A percentile compares a stretch with the other conserved stretches of the same genome.
Evolutionary conservation across 2,113 vertebrate species (phyloP).

Genomic region (Hypanus sabinus): DNA sequence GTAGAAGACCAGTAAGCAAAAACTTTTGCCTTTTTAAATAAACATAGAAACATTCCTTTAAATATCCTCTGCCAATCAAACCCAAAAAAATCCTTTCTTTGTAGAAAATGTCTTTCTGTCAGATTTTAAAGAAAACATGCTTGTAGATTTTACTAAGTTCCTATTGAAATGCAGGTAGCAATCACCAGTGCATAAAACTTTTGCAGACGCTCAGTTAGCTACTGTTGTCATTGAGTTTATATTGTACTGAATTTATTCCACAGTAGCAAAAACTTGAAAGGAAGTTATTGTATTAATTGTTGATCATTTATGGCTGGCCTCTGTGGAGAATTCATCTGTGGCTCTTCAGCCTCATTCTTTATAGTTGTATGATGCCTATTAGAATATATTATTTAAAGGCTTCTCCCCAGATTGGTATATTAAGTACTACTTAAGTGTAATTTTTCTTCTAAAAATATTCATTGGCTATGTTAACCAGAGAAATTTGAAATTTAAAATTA

Average conservation of each 20-base stretch:
- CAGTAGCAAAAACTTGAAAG: not conserved
- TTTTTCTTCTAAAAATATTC: not conserved
- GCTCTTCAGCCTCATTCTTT: not conserved
- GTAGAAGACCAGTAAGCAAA: conserved; percentile 55
- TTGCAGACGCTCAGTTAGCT: not conserved
- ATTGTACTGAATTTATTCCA: not conserved
- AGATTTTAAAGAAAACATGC: not conserved
- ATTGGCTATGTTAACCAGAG: not conserved
- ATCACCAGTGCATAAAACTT: not conserved
- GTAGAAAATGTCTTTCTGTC: not conserved
- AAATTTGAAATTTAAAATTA: not conserved
- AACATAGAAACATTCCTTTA: not conserved
- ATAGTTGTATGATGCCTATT: not conserved
- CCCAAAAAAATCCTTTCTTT: not conserved
- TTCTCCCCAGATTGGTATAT: not conserved
- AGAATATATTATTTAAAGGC: not conserved
- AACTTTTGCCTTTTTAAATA: not conserved
- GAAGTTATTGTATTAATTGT: not conserved
- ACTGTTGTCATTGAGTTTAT: not conserved
- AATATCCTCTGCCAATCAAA: not conserved
- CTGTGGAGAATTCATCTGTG: not conserved
- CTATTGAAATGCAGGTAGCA: not conserved
- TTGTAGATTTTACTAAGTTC: not conserved
- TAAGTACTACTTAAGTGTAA: not conserved
- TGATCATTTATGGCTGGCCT: not conserved